Conservation (phyloP, 2,113 vertebrate species). For the Aleadryas rufinucha region DNA sequence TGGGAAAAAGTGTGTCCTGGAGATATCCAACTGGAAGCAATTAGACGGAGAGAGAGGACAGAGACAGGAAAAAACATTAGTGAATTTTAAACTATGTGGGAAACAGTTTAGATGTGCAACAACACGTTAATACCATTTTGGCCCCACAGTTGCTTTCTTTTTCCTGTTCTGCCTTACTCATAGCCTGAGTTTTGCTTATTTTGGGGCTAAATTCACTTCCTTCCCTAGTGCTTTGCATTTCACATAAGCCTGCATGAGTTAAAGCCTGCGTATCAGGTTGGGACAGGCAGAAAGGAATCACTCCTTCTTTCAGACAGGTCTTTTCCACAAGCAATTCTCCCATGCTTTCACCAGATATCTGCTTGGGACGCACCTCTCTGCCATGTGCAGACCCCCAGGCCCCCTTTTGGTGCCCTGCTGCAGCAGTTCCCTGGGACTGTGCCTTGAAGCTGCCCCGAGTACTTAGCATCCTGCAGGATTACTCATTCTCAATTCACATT, state of each 20-base stretch:
- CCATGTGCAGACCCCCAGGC: not conserved
- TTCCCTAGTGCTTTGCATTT: not conserved
- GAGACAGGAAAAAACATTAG: fast-evolving
- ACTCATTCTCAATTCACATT: not conserved
- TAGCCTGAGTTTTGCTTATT: not conserved
- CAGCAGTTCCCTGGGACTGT: fast-evolving
- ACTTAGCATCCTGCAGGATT: not conserved
- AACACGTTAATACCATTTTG: not conserved
- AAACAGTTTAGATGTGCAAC: fast-evolving
- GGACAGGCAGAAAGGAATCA: not conserved
- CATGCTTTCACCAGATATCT: not conserved
- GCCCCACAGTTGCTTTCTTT: not conserved
- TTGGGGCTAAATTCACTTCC: not conserved
- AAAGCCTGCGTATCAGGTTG: not conserved
- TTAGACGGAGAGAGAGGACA: not conserved
- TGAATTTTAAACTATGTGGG: not conserved
- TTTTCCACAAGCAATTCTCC: not conserved
- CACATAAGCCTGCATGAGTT: not conserved
- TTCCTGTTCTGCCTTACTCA: not conserved
- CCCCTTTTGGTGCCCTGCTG: not conserved
- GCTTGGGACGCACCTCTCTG: not conserved
- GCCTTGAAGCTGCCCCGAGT: fast-evolving
- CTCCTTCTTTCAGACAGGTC: not conserved
- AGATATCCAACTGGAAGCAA: not conserved
- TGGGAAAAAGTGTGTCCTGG: not conserved